Evolutionary conservation across 2,888 invertebrate species (phyloP).

Genomic region (Cetonia aurata): DNA sequence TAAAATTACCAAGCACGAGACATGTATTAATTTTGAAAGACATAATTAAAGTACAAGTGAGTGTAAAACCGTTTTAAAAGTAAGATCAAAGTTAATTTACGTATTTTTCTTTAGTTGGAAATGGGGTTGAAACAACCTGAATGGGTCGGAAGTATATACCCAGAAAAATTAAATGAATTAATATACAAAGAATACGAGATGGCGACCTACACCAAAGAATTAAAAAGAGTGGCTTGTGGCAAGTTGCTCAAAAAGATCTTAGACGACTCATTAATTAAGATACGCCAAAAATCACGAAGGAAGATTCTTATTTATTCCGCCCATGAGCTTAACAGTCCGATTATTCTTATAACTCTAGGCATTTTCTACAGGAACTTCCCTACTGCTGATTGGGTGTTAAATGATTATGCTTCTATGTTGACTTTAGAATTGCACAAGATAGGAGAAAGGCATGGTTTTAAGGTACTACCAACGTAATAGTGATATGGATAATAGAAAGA

Average conservation of each 20-base stretch:
- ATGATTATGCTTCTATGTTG: not conserved
- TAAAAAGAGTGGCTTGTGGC: constrained; percentile 66
- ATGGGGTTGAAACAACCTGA: constrained; percentile 77
- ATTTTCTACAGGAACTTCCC: constrained; percentile 67
- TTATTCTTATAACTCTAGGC: constrained; percentile 80
- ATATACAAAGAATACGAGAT: constrained; percentile 78
- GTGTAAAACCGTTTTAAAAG: not conserved
- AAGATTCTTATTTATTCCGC: constrained; percentile 80
- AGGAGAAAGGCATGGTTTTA: constrained; percentile 23
- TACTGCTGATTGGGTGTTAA: not conserved
- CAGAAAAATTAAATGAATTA: constrained; percentile 74
- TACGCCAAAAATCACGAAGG: constrained; percentile 69
- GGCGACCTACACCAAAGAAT: constrained; percentile 76
- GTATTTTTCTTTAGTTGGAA: constrained; percentile 59
- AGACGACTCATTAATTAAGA: constrained; percentile 74
- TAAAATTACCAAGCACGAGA: constrained; percentile 69
- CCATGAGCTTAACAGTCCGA: constrained; percentile 86
- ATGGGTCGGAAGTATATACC: constrained; percentile 80
- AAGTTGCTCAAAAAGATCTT: constrained; percentile 66
- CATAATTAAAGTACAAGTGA: constrained; percentile 29
- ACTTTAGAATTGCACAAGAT: constrained; percentile 34
- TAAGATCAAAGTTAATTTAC: not conserved
- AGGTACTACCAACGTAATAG: constrained; percentile 7
- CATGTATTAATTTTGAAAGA: constrained; percentile 54
- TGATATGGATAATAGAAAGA: not conserved